phyloP scores from a whole-genome alignment of 2,797 vertebrate species.

The Todus mexicanus region DNA sequence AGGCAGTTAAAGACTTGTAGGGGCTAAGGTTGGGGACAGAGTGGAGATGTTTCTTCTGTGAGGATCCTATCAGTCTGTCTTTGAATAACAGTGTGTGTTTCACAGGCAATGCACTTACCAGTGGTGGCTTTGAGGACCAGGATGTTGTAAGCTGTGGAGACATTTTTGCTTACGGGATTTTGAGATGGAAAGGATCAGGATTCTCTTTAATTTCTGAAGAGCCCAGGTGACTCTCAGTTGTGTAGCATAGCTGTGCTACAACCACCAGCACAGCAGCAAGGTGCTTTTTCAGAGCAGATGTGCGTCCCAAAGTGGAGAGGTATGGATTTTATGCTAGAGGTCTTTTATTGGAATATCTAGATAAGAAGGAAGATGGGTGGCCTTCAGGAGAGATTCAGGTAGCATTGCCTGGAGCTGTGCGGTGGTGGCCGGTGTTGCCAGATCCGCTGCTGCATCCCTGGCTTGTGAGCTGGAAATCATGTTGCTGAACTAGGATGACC shows the following conservation, averaged over 20 bases:
- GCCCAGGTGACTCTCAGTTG: neutral
- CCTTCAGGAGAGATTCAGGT: neutral
- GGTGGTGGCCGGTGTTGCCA: neutral
- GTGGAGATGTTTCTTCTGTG: neutral
- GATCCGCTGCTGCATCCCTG: neutral
- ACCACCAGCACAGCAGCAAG: neutral
- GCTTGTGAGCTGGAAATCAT: neutral
- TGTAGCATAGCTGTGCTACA: neutral
- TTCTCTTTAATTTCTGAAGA: neutral
- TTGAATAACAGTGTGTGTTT: neutral
- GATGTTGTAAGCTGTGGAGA: neutral
- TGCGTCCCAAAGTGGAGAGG: neutral
- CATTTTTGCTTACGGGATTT: neutral
- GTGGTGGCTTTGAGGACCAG: neutral
- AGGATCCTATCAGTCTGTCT: neutral
- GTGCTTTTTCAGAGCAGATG: neutral
- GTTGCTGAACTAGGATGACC: neutral
- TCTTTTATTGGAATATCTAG: neutral
- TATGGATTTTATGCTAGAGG: neutral
- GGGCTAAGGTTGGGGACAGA: neutral
- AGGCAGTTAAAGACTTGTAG: neutral
- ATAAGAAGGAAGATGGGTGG: neutral
- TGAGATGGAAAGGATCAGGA: neutral
- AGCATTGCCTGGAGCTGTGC: neutral
- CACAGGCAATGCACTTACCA: neutral